A percentile compares a stretch with the other conserved stretches of the same genome.
Evolutionary conservation across 1,140 invertebrate species (phyloP).

Genomic region (Brachionus angularis): DNA sequence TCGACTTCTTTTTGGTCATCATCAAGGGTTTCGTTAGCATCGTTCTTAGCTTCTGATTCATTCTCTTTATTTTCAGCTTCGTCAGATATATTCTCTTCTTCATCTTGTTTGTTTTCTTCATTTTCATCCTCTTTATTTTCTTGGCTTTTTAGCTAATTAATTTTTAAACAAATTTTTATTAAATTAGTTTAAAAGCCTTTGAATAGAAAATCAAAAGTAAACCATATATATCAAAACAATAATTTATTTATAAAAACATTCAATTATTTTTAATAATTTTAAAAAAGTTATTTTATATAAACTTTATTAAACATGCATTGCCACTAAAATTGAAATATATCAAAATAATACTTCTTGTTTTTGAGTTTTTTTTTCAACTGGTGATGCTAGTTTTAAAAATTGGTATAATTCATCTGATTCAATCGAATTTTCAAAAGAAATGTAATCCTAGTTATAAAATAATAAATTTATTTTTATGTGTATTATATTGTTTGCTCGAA

Average conservation of each 20-base stretch:
- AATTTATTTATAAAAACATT: not conserved
- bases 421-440: not conserved
- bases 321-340: not conserved
- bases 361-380: not conserved
- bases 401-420: constrained; percentile 20
- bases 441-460: constrained; percentile 22
- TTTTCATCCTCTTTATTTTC: not conserved
- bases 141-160: too few species aligned
- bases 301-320: too few species aligned
- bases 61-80: constrained; percentile 35
- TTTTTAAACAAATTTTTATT: too few species aligned
- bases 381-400: constrained; percentile 33
- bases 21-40: not conserved
- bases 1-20: not conserved
- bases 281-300: too few species aligned
- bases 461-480: constrained; percentile 25
- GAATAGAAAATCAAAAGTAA: too few species aligned
- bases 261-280: too few species aligned
- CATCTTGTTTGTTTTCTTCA: not conserved
- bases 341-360: not conserved
- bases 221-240: not conserved
- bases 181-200: too few species aligned
- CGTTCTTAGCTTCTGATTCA: not conserved
- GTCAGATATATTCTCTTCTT: not conserved
- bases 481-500: too few species aligned